phyloP scores from a whole-genome alignment of 2,797 vertebrate species.

The Cossypha niveicapilla region DNA sequence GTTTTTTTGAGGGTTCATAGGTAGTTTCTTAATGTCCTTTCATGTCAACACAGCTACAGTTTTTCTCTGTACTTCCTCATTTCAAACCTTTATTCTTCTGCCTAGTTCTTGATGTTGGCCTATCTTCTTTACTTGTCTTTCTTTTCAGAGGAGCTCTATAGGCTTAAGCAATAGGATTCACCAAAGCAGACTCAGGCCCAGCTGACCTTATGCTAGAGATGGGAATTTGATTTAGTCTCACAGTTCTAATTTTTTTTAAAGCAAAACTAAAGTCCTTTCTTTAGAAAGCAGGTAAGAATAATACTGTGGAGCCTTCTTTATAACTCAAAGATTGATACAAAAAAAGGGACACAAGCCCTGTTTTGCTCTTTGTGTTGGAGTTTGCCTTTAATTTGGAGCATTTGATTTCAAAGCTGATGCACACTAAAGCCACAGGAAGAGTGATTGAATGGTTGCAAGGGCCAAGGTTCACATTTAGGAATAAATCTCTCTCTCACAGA shows the following conservation, averaged over 20 bases:
- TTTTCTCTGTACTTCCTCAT: background rate
- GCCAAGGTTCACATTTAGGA: constrained; percentile 50
- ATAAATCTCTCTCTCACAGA: constrained; percentile 35
- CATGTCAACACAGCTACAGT: background rate
- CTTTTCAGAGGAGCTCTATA: background rate
- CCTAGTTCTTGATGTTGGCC: background rate
- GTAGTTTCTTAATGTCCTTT: background rate
- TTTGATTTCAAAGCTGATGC: background rate
- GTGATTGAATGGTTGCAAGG: background rate
- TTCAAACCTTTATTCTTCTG: background rate
- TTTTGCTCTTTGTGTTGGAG: background rate
- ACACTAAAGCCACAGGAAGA: background rate
- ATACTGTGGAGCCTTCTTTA: background rate
- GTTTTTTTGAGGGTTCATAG: background rate
- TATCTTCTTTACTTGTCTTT: background rate
- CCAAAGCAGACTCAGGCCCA: background rate
- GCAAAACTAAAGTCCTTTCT: background rate
- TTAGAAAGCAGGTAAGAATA: background rate
- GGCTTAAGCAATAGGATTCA: background rate
- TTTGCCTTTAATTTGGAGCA: background rate
- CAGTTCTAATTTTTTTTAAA: background rate
- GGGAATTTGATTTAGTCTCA: background rate
- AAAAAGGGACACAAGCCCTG: background rate
- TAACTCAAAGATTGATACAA: background rate
- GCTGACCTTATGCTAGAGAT: background rate